Percentiles rank a stretch among this genome's conserved stretches.
phyloP scores from a whole-genome alignment of 1,140 invertebrate genomes.

The Drosophila setifemur region DNA sequence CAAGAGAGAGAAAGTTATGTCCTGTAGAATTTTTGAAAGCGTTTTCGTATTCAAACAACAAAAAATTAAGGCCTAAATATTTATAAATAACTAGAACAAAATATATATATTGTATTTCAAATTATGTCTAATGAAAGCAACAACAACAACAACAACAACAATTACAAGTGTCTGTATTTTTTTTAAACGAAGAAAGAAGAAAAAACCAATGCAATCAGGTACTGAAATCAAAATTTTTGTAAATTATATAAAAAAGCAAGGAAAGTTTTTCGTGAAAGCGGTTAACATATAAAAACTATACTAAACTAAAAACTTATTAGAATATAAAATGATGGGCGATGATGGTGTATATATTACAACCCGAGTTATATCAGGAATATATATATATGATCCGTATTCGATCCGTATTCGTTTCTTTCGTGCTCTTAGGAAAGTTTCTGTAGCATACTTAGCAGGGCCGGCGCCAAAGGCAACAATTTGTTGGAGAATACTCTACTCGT shows the following conservation, averaged over 20 bases:
- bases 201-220: constrained; percentile 68
- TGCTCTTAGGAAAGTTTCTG: constrained; percentile 13
- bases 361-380: neutral
- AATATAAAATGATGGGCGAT: constrained; percentile 3
- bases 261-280: constrained; percentile 5
- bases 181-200: constrained; percentile 31
- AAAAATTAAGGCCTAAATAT: constrained; percentile 44
- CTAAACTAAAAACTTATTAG: neutral
- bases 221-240: constrained; percentile 76
- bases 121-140: constrained; percentile 22
- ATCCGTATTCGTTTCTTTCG: constrained; percentile 21
- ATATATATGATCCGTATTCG: constrained; percentile 10
- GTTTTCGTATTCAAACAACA: constrained; percentile 59
- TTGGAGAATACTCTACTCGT: too few relatives aligned
- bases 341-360: constrained; percentile 12
- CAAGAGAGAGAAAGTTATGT: constrained; percentile 29
- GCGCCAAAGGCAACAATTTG: too few relatives aligned
- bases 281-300: constrained; percentile 2
- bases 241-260: constrained; percentile 33
- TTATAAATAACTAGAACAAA: neutral
- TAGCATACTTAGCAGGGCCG: constrained; percentile 37
- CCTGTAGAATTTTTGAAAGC: constrained; percentile 66
- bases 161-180: constrained; percentile 65
- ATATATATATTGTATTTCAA: constrained; percentile 26
- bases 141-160: constrained; percentile 45